Conservation (phyloP, 1,140 invertebrate species). For the Hermetia illucens region DNA sequence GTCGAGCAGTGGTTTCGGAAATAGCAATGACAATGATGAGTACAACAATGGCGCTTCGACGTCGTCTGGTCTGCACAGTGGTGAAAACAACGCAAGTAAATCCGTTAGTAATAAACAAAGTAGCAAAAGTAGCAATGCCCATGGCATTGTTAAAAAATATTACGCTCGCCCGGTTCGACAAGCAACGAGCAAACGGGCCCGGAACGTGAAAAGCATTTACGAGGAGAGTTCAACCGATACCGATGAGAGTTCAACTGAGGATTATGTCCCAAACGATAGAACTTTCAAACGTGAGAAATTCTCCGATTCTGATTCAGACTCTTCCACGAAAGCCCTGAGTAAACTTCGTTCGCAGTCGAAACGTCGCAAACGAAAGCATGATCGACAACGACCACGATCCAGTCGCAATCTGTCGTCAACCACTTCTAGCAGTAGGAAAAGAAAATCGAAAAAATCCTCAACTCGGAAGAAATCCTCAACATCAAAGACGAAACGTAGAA, state of each 20-base stretch:
- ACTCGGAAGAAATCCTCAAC: background rate
- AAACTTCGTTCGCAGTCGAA: background rate
- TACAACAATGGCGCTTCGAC: background rate
- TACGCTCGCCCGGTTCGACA: background rate
- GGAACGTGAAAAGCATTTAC: background rate
- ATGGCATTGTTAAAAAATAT: background rate
- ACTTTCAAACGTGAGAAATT: too few relatives aligned
- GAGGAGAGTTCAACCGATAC: background rate
- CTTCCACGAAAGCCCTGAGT: too few relatives aligned
- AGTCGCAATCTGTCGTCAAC: background rate
- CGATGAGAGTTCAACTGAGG: too few relatives aligned
- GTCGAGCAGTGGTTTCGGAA: too few relatives aligned
- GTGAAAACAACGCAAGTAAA: background rate
- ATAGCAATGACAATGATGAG: too few relatives aligned
- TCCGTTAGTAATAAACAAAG: too few relatives aligned
- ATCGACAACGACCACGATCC: background rate
- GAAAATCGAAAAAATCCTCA: conserved; percentile 1
- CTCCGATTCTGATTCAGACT: background rate
- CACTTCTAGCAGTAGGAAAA: background rate
- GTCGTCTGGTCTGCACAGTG: background rate
- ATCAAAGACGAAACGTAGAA: background rate
- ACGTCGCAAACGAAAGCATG: background rate
- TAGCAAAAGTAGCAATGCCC: too few relatives aligned
- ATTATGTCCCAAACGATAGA: too few relatives aligned
- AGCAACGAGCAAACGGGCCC: background rate